A percentile compares a stretch with the other conserved stretches of the same genome.
These are phyloP conservation scores for Brienomyrus brachyistius DNA, from an alignment of 2,113 vertebrate species.

Conservation along the genomic window DNA sequence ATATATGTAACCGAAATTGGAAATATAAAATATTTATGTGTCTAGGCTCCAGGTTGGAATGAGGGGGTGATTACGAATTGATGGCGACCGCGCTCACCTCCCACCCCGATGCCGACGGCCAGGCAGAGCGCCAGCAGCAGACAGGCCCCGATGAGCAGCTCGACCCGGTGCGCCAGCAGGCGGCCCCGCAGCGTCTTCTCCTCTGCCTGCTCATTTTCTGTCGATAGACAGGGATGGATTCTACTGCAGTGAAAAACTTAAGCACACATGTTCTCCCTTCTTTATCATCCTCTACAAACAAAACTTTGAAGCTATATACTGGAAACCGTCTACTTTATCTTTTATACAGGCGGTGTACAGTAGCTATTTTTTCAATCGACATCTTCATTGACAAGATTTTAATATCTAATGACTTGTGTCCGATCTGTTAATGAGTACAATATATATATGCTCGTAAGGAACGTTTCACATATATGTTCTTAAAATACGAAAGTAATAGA, in stretches of 20 bases:
- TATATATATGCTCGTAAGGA: not conserved
- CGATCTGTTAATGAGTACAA: not conserved
- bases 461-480: not conserved
- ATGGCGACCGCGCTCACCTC: slow-evolving; percentile 47
- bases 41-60: not conserved
- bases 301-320: not conserved
- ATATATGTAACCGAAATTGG: slow-evolving; percentile 20
- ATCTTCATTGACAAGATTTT: not conserved
- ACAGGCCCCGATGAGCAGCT: slow-evolving; percentile 42
- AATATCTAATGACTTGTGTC: not conserved
- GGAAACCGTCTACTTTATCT: not conserved
- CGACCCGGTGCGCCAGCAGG: slow-evolving; percentile 40
- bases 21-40: slow-evolving; percentile 37
- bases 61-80: slow-evolving; percentile 5
- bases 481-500: not conserved
- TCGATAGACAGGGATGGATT: not conserved
- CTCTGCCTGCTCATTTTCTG: slow-evolving; percentile 38
- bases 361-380: not conserved
- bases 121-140: slow-evolving; percentile 36
- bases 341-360: not conserved
- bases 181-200: slow-evolving; percentile 41
- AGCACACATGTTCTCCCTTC: not conserved
- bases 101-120: slow-evolving; percentile 50
- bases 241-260: not conserved
- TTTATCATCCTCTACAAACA: not conserved